These are phyloP conservation scores for Caenorhabditis afra DNA, from an alignment of 2,888 invertebrate species.

Conservation along the genomic window DNA sequence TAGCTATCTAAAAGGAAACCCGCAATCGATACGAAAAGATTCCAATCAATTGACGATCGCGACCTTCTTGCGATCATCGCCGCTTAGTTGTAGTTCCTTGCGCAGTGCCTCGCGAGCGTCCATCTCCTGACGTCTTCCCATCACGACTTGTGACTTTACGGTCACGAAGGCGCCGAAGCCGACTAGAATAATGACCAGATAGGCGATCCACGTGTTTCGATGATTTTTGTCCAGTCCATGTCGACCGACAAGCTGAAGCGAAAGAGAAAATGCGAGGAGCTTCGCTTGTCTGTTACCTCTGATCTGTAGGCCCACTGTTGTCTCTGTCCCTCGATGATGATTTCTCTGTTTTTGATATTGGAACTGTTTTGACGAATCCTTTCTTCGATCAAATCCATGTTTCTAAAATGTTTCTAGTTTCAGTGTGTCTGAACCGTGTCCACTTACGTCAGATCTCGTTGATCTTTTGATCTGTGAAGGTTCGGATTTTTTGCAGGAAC, in stretches of 20 bases:
- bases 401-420: constrained; percentile 46
- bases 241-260: constrained; percentile 68
- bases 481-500: constrained; percentile 61
- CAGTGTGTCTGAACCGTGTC: background rate
- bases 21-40: constrained; percentile 8
- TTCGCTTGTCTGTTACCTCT: constrained; percentile 57
- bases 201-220: constrained; percentile 72
- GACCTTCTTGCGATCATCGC: constrained; percentile 69
- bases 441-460: constrained; percentile 68
- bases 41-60: constrained; percentile 56
- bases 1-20: constrained; percentile 23
- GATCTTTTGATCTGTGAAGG: constrained; percentile 58
- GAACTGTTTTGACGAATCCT: constrained; percentile 54
- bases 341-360: constrained; percentile 58
- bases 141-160: constrained; percentile 74
- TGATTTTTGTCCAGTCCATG: constrained; percentile 73
- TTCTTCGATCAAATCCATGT: constrained; percentile 73
- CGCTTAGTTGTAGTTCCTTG: constrained; percentile 66
- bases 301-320: constrained; percentile 75
- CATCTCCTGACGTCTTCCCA: constrained; percentile 75
- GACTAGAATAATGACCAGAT: constrained; percentile 69
- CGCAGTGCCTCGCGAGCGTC: constrained; percentile 62
- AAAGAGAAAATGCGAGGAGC: background rate
- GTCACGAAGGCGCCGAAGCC: constrained; percentile 74
- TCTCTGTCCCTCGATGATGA: constrained; percentile 67